Conservation (phyloP, 2,797 vertebrate genomes). For the Platalea minor region DNA sequence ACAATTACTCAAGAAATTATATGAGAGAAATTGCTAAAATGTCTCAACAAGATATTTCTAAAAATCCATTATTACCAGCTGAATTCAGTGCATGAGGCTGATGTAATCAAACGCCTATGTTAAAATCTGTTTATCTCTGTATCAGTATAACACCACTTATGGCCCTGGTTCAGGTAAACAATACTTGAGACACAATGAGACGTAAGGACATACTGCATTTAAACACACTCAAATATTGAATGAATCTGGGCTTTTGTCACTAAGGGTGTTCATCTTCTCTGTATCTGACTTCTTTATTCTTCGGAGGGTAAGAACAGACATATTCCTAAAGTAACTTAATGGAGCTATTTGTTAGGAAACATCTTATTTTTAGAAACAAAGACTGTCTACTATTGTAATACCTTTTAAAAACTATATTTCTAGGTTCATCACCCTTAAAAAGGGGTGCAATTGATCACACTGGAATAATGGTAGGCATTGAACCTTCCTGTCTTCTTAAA, state of each 20-base stretch:
- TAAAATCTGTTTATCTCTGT: background rate
- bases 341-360: background rate
- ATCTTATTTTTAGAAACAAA: slow-evolving; percentile 8
- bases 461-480: background rate
- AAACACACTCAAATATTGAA: background rate
- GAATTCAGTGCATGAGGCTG: background rate
- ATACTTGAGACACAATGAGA: background rate
- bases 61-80: background rate
- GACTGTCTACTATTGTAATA: background rate
- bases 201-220: background rate
- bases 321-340: slow-evolving; percentile 4
- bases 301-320: background rate
- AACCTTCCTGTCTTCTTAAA: background rate
- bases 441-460: background rate
- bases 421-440: background rate
- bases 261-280: background rate
- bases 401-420: background rate
- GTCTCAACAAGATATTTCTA: background rate
- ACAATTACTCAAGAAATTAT: background rate
- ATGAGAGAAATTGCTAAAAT: background rate
- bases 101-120: background rate
- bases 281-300: background rate
- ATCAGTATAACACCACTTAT: background rate
- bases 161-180: background rate
- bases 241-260: background rate